Percentiles rank a stretch among this genome's conserved stretches.
These are phyloP conservation scores for Conomelus anceps DNA, from an alignment of 2,888 invertebrate species.

Conservation along the genomic window DNA sequence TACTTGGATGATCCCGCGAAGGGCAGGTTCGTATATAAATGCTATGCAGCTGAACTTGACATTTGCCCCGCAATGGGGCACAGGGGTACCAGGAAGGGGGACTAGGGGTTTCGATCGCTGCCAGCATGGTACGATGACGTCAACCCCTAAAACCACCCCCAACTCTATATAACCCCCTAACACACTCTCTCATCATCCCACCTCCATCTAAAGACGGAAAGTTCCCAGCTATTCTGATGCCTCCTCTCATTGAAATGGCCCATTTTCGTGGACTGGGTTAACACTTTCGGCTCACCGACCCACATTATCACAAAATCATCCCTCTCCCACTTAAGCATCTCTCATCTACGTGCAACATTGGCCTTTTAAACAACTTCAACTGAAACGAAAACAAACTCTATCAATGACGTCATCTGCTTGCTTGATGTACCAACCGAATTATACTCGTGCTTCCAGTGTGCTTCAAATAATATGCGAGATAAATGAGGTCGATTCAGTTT, in stretches of 20 bases:
- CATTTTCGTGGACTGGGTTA: not conserved
- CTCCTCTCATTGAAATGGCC: not conserved
- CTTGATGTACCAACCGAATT: too few species aligned
- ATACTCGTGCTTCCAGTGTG: too few species aligned
- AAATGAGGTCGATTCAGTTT: too few species aligned
- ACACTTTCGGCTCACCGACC: not conserved
- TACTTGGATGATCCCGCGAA: not conserved
- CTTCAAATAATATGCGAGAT: too few species aligned
- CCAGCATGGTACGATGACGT: not conserved
- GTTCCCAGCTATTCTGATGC: not conserved
- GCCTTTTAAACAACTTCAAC: too few species aligned
- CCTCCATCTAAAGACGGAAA: not conserved
- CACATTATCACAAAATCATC: not conserved
- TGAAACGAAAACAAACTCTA: not conserved
- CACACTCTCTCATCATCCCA: not conserved
- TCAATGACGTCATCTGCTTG: not conserved
- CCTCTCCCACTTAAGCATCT: not conserved
- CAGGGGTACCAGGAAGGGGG: not conserved
- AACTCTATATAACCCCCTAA: not conserved
- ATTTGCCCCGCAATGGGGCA: not conserved
- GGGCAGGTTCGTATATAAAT: not conserved
- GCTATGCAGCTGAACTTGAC: not conserved
- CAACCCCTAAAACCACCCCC: not conserved
- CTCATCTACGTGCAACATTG: not conserved
- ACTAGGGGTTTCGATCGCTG: not conserved